A percentile compares a stretch with the other conserved stretches of the same genome.
Evolutionary conservation across 2,113 vertebrate genomes (phyloP).

Genomic region (Protobothrops flavoviridis): DNA sequence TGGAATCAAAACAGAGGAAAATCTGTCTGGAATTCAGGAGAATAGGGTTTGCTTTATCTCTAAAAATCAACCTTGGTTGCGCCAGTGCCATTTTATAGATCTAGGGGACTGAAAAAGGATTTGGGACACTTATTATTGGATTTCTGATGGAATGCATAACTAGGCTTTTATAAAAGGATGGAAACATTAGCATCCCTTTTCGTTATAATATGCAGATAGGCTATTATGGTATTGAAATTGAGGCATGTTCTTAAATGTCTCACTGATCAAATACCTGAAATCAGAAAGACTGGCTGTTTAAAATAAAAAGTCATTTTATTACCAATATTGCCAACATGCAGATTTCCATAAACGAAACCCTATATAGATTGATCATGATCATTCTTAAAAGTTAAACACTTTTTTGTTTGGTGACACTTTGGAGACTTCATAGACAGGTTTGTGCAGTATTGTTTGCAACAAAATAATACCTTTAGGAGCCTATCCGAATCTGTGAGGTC

Average conservation of each 20-base stretch:
- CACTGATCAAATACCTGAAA: neutral
- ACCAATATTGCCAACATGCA: neutral
- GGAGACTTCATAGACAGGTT: neutral
- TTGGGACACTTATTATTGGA: neutral
- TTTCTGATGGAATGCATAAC: neutral
- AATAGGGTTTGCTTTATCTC: neutral
- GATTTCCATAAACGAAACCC: neutral
- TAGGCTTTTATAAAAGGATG: neutral
- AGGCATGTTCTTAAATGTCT: neutral
- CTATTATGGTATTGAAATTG: neutral
- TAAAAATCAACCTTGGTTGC: neutral
- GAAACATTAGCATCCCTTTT: neutral
- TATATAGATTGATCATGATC: neutral
- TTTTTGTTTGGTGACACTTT: neutral
- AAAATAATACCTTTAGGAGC: neutral
- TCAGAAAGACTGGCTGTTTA: neutral
- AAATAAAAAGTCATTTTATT: neutral
- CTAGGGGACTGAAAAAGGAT: neutral
- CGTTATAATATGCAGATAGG: neutral
- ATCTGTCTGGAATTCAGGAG: neutral
- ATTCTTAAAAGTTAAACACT: neutral
- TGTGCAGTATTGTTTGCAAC: neutral
- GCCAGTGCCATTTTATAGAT: neutral
- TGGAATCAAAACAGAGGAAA: neutral
- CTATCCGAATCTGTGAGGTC: neutral